Base-by-base conservation (phyloP, 2,113 vertebrate genomes). In the Uria aalge region DNA sequence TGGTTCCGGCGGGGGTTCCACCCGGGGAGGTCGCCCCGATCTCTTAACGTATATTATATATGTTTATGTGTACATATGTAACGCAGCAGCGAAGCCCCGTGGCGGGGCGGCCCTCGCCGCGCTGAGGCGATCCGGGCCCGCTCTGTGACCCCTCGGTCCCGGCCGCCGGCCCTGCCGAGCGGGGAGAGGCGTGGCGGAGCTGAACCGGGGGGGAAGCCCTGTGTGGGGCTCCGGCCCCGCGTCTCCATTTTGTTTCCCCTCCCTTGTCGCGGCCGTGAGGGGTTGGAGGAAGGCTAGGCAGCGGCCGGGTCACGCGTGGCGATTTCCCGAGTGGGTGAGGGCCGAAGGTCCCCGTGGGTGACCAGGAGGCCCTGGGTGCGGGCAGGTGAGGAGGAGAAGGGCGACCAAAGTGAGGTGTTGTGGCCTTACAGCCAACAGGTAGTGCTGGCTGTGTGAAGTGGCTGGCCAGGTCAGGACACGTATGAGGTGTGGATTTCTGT, bases 391-490 rank as follows among this genome's bases (percentile, higher is more conserved):
- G 27, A 32, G 41, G 23, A 19, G 41, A 24, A 32, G 72, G 52
- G 16, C 30, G 7, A 1, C 5, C 32, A 10, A 7, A 15, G 12
- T 6, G 4, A 2, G 15, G 8, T 12, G 6, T 5, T 3, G 0
- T 3, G 14, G 16, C 2, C 1, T 11, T 19, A 1, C 3, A 12
- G 5, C 3, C 6, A 3, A 6, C 18, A 2, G 10, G 24, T 24
- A 32, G 9, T 1, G 1, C 8, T 34, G 73, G 29, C 11, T 15
- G 6, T 5, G 14, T 3, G 12, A 38, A 4, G 40, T 8, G 34
- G 1, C 1, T 4, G 30, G 48, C 4, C 1, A 0, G 9, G 15
- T 12, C 5, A 0, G 4, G 3, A 2, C 2, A 0, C 2, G 15
- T 29, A 8, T 3, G 15, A 5, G 21, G 8, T 29, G 40, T 23